These are phyloP conservation scores for Amphilophus citrinellus DNA, from an alignment of 2,113 vertebrate genomes.

Conservation along the genomic window DNA sequence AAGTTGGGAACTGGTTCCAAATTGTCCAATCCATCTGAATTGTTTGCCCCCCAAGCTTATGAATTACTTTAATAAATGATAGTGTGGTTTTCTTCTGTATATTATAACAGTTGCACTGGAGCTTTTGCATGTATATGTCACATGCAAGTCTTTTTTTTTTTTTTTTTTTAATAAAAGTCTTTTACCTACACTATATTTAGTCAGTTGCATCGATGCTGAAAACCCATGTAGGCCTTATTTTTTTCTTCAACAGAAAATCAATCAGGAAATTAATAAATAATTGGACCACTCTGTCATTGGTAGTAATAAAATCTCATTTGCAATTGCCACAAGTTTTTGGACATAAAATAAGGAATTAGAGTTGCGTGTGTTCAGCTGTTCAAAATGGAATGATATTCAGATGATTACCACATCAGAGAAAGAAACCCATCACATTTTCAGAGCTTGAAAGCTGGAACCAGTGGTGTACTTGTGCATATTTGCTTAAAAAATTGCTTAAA, in stretches of 20 bases:
- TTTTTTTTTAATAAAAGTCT: no score
- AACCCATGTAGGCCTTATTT: background rate
- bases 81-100: background rate
- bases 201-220: background rate
- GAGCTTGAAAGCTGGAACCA: background rate
- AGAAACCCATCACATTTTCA: background rate
- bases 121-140: background rate
- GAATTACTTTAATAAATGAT: background rate
- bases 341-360: background rate
- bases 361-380: background rate
- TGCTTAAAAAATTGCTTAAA: background rate
- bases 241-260: background rate
- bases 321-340: background rate
- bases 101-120: background rate
- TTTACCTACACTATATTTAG: no score
- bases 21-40: no score
- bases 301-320: background rate
- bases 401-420: background rate
- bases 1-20: no score
- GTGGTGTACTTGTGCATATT: background rate
- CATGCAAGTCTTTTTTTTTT: background rate
- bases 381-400: background rate
- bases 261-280: background rate
- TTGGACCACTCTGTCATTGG: background rate
- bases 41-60: no score